These are phyloP conservation scores for Nematopogon swammerdamellus DNA, from an alignment of 2,888 invertebrate species.

Conservation along the genomic window DNA sequence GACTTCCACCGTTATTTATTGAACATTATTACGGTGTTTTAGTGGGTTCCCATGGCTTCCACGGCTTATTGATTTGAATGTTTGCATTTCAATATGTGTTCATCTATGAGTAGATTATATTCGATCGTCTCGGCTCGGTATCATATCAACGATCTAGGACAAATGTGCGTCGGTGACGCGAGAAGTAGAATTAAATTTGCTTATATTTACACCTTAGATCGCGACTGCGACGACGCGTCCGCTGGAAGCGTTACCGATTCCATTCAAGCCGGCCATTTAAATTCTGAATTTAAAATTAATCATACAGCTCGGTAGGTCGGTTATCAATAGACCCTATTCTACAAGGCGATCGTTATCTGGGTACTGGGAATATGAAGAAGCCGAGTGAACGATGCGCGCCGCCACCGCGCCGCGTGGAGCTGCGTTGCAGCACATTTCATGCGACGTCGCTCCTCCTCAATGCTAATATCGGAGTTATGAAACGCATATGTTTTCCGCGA, in stretches of 20 bases:
- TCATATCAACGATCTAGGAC: too few relatives aligned
- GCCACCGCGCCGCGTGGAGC: too few relatives aligned
- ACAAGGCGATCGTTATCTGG: neutral
- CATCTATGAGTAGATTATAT: neutral
- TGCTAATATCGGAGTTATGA: constrained; percentile 5
- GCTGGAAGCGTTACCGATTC: neutral
- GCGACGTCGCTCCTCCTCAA: neutral
- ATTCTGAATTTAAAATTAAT: neutral
- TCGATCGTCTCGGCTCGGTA: too few relatives aligned
- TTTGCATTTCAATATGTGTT: neutral
- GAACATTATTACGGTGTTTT: neutral
- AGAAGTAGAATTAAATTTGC: too few relatives aligned
- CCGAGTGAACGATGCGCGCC: too few relatives aligned
- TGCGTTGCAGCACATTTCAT: neutral
- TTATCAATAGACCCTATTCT: neutral
- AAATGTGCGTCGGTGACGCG: too few relatives aligned
- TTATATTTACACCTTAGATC: too few relatives aligned
- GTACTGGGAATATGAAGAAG: neutral
- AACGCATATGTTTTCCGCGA: constrained; percentile 1
- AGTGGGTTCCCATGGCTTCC: neutral
- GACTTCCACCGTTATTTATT: neutral
- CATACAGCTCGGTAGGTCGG: neutral
- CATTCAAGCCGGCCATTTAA: neutral
- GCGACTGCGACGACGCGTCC: too few relatives aligned
- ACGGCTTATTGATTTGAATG: neutral